Percentiles rank a stretch among this genome's conserved stretches.
These are phyloP conservation scores for Porites rus DNA, from an alignment of 92 coral and sea anemone species.

Conservation along the genomic window DNA sequence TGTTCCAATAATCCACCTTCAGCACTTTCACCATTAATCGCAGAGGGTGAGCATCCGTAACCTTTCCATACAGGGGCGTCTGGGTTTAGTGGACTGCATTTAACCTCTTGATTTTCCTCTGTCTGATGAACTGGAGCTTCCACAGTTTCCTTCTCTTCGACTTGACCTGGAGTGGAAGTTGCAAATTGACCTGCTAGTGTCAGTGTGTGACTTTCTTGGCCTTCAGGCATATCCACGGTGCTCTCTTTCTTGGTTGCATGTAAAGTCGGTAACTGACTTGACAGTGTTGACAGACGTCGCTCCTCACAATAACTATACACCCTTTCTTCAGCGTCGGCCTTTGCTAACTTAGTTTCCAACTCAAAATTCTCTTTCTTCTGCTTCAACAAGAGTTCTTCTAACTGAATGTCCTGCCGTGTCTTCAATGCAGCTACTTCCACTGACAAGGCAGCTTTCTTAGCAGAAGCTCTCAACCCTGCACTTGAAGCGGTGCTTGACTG, in stretches of 20 bases:
- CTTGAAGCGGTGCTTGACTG: constrained; percentile 28
- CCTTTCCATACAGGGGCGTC: neutral
- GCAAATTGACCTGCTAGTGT: constrained; percentile 18
- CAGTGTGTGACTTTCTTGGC: constrained; percentile 20
- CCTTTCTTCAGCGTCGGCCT: too few species aligned
- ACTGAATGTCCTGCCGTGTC: neutral
- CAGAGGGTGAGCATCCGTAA: neutral
- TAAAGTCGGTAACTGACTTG: constrained; percentile 8
- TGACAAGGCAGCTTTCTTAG: constrained; percentile 35
- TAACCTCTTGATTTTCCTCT: neutral
- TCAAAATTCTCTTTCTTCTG: too few species aligned
- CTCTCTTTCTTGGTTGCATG: neutral
- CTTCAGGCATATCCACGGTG: neutral
- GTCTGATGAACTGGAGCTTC: neutral
- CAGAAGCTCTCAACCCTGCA: constrained; percentile 28
- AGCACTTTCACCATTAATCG: neutral
- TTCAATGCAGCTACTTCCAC: constrained; percentile 37
- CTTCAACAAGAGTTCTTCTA: too few species aligned
- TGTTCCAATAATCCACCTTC: constrained; percentile 11
- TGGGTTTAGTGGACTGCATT: constrained; percentile 11
- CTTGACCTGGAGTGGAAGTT: constrained; percentile 27
- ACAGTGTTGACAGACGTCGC: neutral
- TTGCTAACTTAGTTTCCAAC: too few species aligned
- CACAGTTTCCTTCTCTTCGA: neutral
- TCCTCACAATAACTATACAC: too few species aligned